Base-by-base conservation (phyloP, 1,140 invertebrate species). In the Chymomyza costata region DNA sequence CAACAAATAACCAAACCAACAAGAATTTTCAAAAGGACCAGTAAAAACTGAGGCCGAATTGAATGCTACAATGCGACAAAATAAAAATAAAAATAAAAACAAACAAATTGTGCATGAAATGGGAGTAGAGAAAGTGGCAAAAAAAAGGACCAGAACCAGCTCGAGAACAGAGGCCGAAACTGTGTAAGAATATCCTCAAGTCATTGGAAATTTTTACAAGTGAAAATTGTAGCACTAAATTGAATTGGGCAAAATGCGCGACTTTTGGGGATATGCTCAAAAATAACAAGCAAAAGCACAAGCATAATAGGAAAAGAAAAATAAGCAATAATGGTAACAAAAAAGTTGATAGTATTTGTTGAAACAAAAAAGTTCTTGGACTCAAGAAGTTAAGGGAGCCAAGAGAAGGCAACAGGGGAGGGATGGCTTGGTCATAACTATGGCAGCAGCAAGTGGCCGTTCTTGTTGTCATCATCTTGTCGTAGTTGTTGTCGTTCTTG, bases 101-200 rank as follows among this genome's bases (percentile, higher is more conserved):
- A 40, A 76, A 70, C 65, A 80, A 80, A 80, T 80, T 80, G 73
- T 71, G 73, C 73, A 80, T 80, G 73, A 80, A 80, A 80, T 68
- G 56, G 38, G 56, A 34, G n/a, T 6, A n/a, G 31, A 34, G 3
- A 34, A n/a, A 11, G 5, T 11, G 13, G 5, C 31, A 34, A 34
- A 5, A 34, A 34, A 5, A 34, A 28, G 25, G 10, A 28, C 31
- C 7, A 5, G 7, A 34, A 5, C 31, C 5, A 28, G 14, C 25
- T n/a, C 28, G 3, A 54, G 18, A 43, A 11, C 13, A 34, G 25
- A 34, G 31, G n/a, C 3, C 32, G 13, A 17, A 48, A 48, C 15
- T n/a, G n/a, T n/a, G 32, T 14, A 38, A 38, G 11, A 53, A 34
- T 50, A 25, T 54, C 50, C 45, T 45, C 55, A 50, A 64, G 55